These are phyloP conservation scores for Thelaira solivaga DNA, from an alignment of 2,888 invertebrate species.

Conservation along the genomic window DNA sequence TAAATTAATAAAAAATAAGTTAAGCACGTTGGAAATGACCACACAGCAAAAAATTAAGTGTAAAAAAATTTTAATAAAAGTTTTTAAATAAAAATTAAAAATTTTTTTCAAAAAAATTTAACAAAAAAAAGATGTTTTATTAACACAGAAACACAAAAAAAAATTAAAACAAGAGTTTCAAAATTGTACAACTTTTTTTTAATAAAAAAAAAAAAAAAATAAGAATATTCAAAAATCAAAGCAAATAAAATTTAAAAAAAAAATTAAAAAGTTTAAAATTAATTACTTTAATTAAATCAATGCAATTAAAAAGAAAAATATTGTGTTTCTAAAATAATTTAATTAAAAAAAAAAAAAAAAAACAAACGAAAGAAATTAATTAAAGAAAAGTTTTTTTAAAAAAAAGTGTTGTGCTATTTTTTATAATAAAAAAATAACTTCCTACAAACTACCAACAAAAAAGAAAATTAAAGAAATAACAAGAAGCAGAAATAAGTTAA, in stretches of 20 bases:
- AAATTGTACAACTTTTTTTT: background rate
- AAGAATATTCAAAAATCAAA: background rate
- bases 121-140: conserved; percentile 7
- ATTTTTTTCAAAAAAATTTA: background rate
- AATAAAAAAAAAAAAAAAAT: background rate
- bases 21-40: background rate
- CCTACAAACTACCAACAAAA: background rate
- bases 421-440: background rate
- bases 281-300: background rate
- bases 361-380: no score
- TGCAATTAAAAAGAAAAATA: background rate
- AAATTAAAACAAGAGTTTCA: background rate
- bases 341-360: conserved; percentile 55
- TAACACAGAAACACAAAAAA: no score
- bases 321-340: conserved; percentile 45
- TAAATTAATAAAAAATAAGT: background rate
- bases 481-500: conserved; percentile 23
- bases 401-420: conserved; percentile 9
- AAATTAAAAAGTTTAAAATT: background rate
- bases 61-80: conserved; percentile 43
- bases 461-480: conserved; percentile 1
- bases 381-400: no score
- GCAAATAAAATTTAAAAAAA: background rate
- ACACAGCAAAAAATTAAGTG: background rate
- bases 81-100: conserved; percentile 31